Evolutionary conservation across 2,797 vertebrate genomes (phyloP).

Genomic region (Lagodon rhomboides): DNA sequence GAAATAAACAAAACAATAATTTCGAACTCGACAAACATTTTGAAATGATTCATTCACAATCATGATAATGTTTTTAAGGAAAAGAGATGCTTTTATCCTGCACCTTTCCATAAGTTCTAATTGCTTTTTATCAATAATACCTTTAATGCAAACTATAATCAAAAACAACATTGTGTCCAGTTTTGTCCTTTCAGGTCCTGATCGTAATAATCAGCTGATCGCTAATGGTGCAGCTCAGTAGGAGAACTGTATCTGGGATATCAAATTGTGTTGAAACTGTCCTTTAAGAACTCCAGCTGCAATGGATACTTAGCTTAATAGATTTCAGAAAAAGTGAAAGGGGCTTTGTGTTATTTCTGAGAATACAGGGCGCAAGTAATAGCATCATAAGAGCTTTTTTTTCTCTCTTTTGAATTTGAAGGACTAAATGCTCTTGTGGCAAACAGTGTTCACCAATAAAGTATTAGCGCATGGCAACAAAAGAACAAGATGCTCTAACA

Average conservation of each 20-base stretch:
- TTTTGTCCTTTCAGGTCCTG: background rate
- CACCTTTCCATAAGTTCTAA: too few relatives aligned
- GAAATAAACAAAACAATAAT: too few relatives aligned
- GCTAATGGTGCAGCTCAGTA: too few relatives aligned
- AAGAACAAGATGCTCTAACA: constrained; percentile 63
- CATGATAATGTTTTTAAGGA: too few relatives aligned
- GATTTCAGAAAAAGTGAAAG: constrained; percentile 38
- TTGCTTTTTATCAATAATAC: too few relatives aligned
- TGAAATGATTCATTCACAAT: too few relatives aligned
- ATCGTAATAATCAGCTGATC: background rate
- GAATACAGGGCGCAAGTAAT: constrained; percentile 40
- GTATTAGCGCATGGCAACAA: constrained; percentile 51
- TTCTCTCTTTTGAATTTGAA: constrained; percentile 49
- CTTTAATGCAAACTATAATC: background rate
- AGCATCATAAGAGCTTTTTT: constrained; percentile 26
- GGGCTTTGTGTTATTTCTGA: constrained; percentile 29
- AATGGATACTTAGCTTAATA: constrained; percentile 20
- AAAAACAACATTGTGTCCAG: background rate
- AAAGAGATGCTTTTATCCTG: too few relatives aligned
- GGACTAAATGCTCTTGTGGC: constrained; percentile 55
- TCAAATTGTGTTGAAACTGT: constrained; percentile 3
- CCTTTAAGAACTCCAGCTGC: constrained; percentile 4
- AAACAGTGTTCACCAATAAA: constrained; percentile 67
- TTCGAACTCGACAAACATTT: too few relatives aligned
- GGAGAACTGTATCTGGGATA: too few relatives aligned